Evolutionary conservation across 2,888 invertebrate species (phyloP).

Genomic region (Dermolepida albohirtum): DNA sequence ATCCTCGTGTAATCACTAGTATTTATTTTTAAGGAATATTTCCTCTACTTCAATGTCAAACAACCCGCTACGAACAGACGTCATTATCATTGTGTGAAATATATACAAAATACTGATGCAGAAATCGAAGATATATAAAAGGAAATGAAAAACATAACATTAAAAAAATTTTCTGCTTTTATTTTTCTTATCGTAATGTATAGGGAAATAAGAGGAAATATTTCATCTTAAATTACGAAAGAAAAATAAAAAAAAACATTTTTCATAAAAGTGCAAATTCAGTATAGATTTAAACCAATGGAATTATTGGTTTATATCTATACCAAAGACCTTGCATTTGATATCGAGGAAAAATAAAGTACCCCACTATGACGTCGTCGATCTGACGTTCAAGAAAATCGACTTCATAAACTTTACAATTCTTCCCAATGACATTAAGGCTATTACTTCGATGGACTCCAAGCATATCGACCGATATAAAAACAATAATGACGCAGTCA

Average conservation of each 20-base stretch:
- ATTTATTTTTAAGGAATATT: no score
- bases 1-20: no score
- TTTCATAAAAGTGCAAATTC: constrained; percentile 13
- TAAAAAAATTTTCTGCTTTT: no score
- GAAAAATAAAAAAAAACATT: constrained; percentile 1
- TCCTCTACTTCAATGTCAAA: no score
- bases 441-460: constrained; percentile 31
- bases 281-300: not conserved
- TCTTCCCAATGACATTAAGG: constrained; percentile 34
- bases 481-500: constrained; percentile 40
- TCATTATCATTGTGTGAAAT: no score
- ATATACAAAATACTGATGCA: no score
- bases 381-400: constrained; percentile 27
- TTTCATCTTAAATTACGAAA: not conserved
- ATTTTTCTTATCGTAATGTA: no score
- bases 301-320: constrained; percentile 13
- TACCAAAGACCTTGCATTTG: not conserved
- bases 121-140: no score
- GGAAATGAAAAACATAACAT: no score
- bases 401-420: constrained; percentile 39
- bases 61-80: no score
- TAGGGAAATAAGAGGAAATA: not conserved
- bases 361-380: not conserved
- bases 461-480: constrained; percentile 33
- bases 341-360: constrained; percentile 13